Evolutionary conservation across 2,113 vertebrate species (phyloP), one percentile per base, ranked within the genome.

Genomic region (Lampris megalopsis): DNA sequence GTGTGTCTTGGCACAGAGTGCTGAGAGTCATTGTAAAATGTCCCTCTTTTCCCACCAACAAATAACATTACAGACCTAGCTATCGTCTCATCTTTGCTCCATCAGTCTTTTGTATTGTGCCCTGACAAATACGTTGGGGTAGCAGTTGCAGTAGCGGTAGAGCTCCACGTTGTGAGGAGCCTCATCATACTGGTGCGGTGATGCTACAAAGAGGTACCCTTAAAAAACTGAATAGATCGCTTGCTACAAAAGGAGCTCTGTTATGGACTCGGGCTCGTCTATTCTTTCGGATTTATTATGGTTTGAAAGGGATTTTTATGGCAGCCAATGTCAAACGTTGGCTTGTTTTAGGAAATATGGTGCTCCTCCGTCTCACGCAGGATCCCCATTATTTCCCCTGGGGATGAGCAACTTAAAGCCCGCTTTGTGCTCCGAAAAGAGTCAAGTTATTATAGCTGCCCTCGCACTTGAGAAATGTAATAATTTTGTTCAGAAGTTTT

Each of bases 391-490:
- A 59, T 81, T 80, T 84, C 84, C 80, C 84, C 61, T 62, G 9
- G 84, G 89, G 89, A 66, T 2, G 60, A 73, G 73, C 80, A 85
- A 86, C 91, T 94, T 81, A 88, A 87, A 88, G 88, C 74, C 86
- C 85, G 84, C 86, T 88, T 91, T 92, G 89, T 90, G 80, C 74
- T 84, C 65, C 49, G 83, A 77, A 73, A 81, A 82, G 61, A 63
- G 79, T 77, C 4, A 68, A 79, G 74, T 91, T 92, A 77, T 91
- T 92, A 78, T 86, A 88, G 89, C 86, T 88, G 79, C 86, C 87
- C 78, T 86, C 77, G 66, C 82, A 80, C 81, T 86, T 81, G 73
- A 83, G 74, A 84, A 89, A 82, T 88, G 80, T 77, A 79, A 83
- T 81, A 75, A 82, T 83, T 71, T 52, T 77, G 56, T 79, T 80